Evolutionary conservation across 2,113 vertebrate species (phyloP).

Genomic region (Maccullochella peelii): DNA sequence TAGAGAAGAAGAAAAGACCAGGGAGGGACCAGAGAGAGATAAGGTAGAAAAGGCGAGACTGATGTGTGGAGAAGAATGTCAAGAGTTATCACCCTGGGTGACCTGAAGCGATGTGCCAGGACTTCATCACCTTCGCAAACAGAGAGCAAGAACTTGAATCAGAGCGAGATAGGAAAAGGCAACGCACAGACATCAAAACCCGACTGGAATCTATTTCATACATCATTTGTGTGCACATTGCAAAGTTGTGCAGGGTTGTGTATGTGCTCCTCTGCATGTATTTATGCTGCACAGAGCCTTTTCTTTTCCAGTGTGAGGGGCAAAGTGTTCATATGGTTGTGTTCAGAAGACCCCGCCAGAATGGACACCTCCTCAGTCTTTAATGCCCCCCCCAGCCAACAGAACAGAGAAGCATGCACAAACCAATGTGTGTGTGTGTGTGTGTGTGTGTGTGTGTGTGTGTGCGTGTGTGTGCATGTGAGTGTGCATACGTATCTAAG

Average conservation of each 20-base stretch:
- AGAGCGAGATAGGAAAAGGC: background rate
- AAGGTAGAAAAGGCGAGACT: conserved; percentile 15
- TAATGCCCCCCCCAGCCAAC: conserved; percentile 66
- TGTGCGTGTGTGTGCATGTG: conserved; percentile 71
- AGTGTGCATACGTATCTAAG: conserved; percentile 55
- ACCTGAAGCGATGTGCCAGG: conserved; percentile 46
- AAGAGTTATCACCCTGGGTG: conserved; percentile 52
- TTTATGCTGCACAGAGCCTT: conserved; percentile 31
- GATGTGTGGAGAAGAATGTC: conserved; percentile 50
- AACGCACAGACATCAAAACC: conserved; percentile 12
- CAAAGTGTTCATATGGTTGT: conserved; percentile 74
- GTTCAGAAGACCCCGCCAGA: conserved; percentile 69
- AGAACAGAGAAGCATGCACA: conserved; percentile 51
- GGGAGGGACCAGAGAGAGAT: background rate
- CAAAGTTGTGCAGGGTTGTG: conserved; percentile 26
- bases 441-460: conserved; percentile 42
- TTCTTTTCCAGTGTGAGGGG: conserved; percentile 46
- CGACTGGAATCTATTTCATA: conserved; percentile 25
- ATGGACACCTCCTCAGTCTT: conserved; percentile 72
- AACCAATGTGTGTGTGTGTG: conserved; percentile 27
- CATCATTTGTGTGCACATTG: conserved; percentile 29
- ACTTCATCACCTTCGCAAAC: conserved; percentile 45
- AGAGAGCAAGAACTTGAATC: conserved; percentile 3
- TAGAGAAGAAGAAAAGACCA: background rate
- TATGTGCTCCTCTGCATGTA: conserved; percentile 23